These are phyloP conservation scores for Anser brachyrhynchus DNA, from an alignment of 2,113 vertebrate species.

Conservation along the genomic window DNA sequence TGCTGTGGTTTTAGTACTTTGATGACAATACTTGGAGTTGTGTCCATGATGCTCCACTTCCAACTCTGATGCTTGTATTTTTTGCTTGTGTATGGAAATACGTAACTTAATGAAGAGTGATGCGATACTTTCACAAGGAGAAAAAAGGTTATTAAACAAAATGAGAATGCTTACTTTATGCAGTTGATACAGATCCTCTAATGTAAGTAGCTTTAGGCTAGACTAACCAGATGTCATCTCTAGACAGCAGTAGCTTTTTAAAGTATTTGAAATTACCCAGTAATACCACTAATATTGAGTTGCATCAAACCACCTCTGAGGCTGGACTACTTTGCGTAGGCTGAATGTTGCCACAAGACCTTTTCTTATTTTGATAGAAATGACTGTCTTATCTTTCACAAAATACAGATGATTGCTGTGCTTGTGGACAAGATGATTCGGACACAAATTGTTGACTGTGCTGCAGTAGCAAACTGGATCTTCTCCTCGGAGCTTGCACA, in stretches of 20 bases:
- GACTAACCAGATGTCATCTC: background rate
- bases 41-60: background rate
- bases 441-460: slow-evolving; percentile 96
- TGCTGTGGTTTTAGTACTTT: background rate
- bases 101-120: background rate
- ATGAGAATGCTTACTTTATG: background rate
- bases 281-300: background rate
- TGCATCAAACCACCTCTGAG: background rate
- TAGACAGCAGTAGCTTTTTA: background rate
- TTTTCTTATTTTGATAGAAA: background rate
- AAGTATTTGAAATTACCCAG: background rate
- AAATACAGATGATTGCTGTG: slow-evolving; percentile 90
- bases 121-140: background rate
- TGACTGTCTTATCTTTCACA: background rate
- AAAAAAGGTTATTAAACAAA: background rate
- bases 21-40: fast-evolving
- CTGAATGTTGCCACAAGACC: background rate
- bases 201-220: background rate
- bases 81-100: background rate
- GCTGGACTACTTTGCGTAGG: background rate
- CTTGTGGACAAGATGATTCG: slow-evolving; percentile 97
- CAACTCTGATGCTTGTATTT: background rate
- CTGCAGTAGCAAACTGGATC: slow-evolving; percentile 98
- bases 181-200: background rate
- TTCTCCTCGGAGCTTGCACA: slow-evolving; percentile 96